Evolutionary conservation across 2,888 invertebrate genomes (phyloP).

Genomic region (Agrochola lychnidis): DNA sequence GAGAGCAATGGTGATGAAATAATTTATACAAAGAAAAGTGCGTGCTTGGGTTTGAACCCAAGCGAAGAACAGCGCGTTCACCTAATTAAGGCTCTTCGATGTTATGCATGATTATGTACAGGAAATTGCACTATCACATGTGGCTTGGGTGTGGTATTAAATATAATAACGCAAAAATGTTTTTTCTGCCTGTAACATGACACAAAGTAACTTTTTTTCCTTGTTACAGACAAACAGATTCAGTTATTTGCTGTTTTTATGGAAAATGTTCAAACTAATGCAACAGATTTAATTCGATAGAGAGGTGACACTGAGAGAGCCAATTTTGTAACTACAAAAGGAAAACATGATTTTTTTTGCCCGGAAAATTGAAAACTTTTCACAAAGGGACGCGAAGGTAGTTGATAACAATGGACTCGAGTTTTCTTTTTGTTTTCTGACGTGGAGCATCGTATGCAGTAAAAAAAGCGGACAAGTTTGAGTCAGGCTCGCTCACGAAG

Average conservation of each 20-base stretch:
- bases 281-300: not conserved
- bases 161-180: no score
- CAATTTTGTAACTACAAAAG: not conserved
- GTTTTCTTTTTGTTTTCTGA: not conserved
- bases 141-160: no score
- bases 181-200: not conserved
- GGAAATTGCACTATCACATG: not conserved
- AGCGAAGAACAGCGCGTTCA: not conserved
- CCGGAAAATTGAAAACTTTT: not conserved
- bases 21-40: no score
- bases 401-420: not conserved
- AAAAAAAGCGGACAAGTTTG: not conserved
- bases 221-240: not conserved
- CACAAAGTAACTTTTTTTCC: not conserved
- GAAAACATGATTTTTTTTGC: not conserved
- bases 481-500: not conserved
- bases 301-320: not conserved
- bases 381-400: not conserved
- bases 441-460: not conserved
- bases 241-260: no score
- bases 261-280: not conserved
- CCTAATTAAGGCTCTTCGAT: no score
- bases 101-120: not conserved
- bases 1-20: no score
- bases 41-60: no score